Percentiles rank a stretch among this genome's conserved stretches.
Evolutionary conservation across 2,113 vertebrate species (phyloP).

Genomic region (Indicator maculatus): DNA sequence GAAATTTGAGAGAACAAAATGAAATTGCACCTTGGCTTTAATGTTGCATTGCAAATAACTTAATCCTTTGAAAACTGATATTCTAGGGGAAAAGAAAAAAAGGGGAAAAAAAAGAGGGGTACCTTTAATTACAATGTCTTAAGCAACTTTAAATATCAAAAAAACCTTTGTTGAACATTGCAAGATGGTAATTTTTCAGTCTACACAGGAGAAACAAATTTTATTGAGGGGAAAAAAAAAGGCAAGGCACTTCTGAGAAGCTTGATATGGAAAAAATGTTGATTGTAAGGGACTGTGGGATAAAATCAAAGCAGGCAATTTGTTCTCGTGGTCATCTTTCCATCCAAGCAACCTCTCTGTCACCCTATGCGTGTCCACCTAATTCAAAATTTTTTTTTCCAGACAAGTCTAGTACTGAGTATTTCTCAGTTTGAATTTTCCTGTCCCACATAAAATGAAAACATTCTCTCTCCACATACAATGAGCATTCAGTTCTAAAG

Average conservation of each 20-base stretch:
- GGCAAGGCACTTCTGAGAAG: background rate
- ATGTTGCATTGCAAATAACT: too few species aligned
- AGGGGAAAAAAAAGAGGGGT: background rate
- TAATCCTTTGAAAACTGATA: background rate
- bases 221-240: background rate
- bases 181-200: background rate
- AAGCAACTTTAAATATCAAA: background rate
- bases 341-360: background rate
- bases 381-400: background rate
- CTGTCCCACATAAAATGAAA: background rate
- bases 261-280: background rate
- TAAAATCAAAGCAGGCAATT: background rate
- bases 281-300: background rate
- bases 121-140: background rate
- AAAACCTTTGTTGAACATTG: background rate
- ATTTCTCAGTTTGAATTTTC: background rate
- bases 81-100: background rate
- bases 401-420: background rate
- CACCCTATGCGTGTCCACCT: background rate
- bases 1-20: background rate
- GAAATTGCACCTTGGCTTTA: background rate
- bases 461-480: fast-evolving
- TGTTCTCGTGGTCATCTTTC: background rate
- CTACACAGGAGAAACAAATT: background rate
- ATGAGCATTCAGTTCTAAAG: background rate